Base-by-base conservation (phyloP, 2,888 invertebrate genomes). In the Seira ritae region DNA sequence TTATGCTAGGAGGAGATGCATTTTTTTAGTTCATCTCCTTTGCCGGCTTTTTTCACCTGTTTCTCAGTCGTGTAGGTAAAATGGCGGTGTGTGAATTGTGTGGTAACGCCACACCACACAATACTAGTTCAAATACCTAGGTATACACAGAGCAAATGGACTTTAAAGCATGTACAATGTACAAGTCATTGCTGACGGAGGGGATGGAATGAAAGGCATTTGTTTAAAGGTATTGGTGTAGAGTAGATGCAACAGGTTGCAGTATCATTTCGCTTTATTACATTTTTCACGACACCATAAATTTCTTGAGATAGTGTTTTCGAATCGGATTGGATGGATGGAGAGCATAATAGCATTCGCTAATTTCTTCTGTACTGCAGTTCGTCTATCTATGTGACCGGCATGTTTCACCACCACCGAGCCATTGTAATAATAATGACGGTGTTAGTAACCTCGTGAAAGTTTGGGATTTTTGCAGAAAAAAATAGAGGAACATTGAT, bases 391-490 rank as follows among this genome's bases (percentile, higher is more conserved):
- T 42, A n/a, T n/a, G n/a, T n/a, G n/a, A n/a, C n/a, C n/a, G n/a
- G n/a, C 12, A 42, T 42, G 6, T 12, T 42, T 42, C 6, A 42
- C 6, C 6, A 8, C 6, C 6, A 6, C 6, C 12, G 12, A 12
- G 42, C 42, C 6, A 42, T 42, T 6, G 31, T 73, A 31, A 37
- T 62, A 71, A 37, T 60, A 31, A 37, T 42, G 17, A 24, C 17
- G 70, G 37, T 79, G 67, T 79, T 55, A 67, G 78, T 66, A 79
- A 72, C 67, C 67, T 60, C 55, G 24, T 79, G 60, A 72, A 79
- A 37, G 55, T 62, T 17, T 70, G 42, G 42, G 42, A 42, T 6
- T 42, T 12, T 42, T 42, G 42, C 42, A 42, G 42, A 42, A 42
- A 42, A 8, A 8, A 42, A 42, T 42, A 12, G 42, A 6, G 42